Base-by-base conservation (phyloP, 2,888 invertebrate species). In the Prenolepis imparis region DNA sequence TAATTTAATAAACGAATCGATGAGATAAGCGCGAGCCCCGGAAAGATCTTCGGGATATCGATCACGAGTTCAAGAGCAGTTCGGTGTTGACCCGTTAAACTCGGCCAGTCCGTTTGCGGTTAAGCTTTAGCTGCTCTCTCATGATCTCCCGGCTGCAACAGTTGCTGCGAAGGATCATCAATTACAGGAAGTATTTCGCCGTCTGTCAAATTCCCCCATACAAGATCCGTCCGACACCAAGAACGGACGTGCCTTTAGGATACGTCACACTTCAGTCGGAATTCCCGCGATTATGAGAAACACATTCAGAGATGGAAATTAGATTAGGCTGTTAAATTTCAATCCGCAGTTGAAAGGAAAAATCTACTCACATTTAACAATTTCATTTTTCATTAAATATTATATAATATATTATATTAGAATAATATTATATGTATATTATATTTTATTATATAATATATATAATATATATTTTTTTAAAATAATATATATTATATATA, bases 161-260 rank as follows among this genome's bases (percentile, higher is more conserved):
- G 90, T 90, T 90, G 84, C 84, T 84, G 84, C 84, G 75, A 82
- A 86, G 87, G 74, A 86, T 90, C 87, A 90, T 88, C 87, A 90
- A 90, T 90, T 90, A 90, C 85, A 78, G 55, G 78, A 87, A 87
- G 84, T 90, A 90, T 86, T 85, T 78, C 82, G 44, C 77, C 66
- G 83, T 87, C 82, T 84, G 84, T 87, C 87, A 86, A 82, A 44
- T 61, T 32, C 18, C 48, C 41, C 18, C 48, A 18, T 21, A n/a
- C 28, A 48, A 68, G 41, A 44, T 67, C 15, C 12, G 18, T 68
- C 32, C 9, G 41, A 59, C 41, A 63, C 24, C 59, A 55, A 67
- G 24, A 61, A 24, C 32, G n/a, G 12, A 41, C 52, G 32, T 57
- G 28, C 41, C n/a, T 41, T 61, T 11, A 36, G 39, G 32, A 24